Conservation (phyloP, 2,113 vertebrate genomes). For the Pseudopipra pipra region DNA sequence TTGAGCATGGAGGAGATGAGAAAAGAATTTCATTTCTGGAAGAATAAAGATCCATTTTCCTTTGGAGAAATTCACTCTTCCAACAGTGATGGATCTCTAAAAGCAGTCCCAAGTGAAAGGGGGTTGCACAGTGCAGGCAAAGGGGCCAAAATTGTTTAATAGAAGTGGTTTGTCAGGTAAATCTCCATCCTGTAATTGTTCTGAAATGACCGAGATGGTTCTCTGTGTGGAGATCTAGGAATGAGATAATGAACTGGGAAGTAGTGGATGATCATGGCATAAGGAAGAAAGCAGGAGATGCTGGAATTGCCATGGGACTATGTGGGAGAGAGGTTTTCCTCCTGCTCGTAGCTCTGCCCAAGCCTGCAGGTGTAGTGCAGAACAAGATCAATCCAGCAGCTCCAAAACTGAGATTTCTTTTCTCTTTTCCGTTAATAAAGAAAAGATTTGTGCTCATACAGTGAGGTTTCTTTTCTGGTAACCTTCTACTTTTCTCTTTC, state of each 20-base stretch:
- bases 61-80: not conserved
- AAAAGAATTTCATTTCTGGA: not conserved
- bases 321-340: not conserved
- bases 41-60: not conserved
- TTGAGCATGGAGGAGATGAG: not conserved
- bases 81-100: not conserved
- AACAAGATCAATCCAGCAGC: not conserved
- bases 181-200: not conserved
- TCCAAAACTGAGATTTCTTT: not conserved
- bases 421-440: not conserved
- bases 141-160: not conserved
- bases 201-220: not conserved
- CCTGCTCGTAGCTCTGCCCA: not conserved
- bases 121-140: not conserved
- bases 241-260: not conserved
- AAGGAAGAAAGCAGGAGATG: not conserved
- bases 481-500: not conserved
- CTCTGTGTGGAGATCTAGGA: not conserved
- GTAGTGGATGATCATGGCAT: rapidly evolving
- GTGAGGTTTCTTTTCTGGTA: not conserved
- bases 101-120: not conserved
- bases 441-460: not conserved
- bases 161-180: not conserved
- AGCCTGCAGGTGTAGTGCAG: not conserved
- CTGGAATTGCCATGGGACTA: not conserved